Evolutionary conservation across 2,113 vertebrate genomes (phyloP), one percentile per base, ranked within the genome.

Genomic region (Diadophis punctatus): DNA sequence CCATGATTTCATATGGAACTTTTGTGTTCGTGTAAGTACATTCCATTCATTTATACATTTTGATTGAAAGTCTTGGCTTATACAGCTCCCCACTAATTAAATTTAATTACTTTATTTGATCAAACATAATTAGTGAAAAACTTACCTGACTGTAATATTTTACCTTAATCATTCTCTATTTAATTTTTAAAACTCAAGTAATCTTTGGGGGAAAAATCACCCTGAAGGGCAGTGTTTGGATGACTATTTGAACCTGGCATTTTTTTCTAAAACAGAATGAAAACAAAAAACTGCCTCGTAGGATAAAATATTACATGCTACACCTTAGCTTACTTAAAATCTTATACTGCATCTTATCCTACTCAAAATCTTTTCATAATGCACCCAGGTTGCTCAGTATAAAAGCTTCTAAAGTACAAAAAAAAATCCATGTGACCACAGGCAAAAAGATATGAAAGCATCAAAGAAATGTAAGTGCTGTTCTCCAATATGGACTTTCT

Each of bases 401-500:
- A 46, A 91, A 92, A 30, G 16, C 86, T 0, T 68, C 86, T 51
- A 25, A 87, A 80, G 4, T 23, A 84, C 30, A 68, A 30, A 43
- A 22, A 39, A 46, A 27, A 85, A 68, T 51, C 91, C 92, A 93
- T 93, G 87, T 25, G 48, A 11, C 49, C n/a, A 93, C 9, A 91
- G 25, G 93, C 27, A 95, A 93, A 95, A 68, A 16, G 85, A 30
- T 8, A 93, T 68, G 27, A 92, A 93, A 94, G 94, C 0, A 1
- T 8, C 46, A 68, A 92, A 93, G 53, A 92, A 92, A 87, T 34
- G 55, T 0, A 2, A 94, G 43, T 20, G 88, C 39, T 14, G 91
- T 34, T 87, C 84, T 88, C 0, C 68, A 93, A 34, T 58, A 88
- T 30, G 86, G 85, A 56, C 25, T 91, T 95, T 95, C 84, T 88